Conservation (phyloP, 2,888 invertebrate species). For the Hymenopus coronatus region DNA sequence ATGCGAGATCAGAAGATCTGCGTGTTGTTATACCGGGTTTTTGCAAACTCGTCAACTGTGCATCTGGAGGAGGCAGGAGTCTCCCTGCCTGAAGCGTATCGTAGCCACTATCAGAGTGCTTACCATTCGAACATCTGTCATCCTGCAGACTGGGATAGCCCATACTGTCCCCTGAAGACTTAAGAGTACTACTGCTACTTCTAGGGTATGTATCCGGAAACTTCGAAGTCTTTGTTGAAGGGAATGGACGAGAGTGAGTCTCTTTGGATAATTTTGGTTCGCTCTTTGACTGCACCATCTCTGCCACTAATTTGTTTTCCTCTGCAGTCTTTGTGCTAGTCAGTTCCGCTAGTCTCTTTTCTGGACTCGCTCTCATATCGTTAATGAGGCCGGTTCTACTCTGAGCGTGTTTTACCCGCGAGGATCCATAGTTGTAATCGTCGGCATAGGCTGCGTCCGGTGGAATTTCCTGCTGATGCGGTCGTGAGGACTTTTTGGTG, state of each 20-base stretch:
- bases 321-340: background rate
- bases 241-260: background rate
- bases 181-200: slow-evolving; percentile 10
- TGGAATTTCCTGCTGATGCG: slow-evolving; percentile 38
- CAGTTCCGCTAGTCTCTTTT: background rate
- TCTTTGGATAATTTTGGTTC: background rate
- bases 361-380: background rate
- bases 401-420: background rate
- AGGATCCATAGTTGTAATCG: background rate
- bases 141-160: slow-evolving; percentile 29
- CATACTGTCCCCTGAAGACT: slow-evolving; percentile 19
- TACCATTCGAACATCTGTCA: slow-evolving; percentile 38
- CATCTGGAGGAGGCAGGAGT: slow-evolving; percentile 4
- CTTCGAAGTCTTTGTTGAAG: slow-evolving; percentile 18
- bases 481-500: background rate
- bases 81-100: slow-evolving; percentile 40
- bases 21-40: slow-evolving; percentile 9
- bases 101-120: slow-evolving; percentile 44
- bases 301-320: background rate
- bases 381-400: background rate
- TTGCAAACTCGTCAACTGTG: slow-evolving; percentile 32
- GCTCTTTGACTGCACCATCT: background rate
- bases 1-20: slow-evolving; percentile 17
- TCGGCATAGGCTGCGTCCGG: slow-evolving; percentile 45
- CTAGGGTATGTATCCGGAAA: slow-evolving; percentile 13